Percentiles rank a stretch among this genome's conserved stretches.
Conservation (phyloP, 2,113 vertebrate species). For the Misgurnus mizolepis region DNA sequence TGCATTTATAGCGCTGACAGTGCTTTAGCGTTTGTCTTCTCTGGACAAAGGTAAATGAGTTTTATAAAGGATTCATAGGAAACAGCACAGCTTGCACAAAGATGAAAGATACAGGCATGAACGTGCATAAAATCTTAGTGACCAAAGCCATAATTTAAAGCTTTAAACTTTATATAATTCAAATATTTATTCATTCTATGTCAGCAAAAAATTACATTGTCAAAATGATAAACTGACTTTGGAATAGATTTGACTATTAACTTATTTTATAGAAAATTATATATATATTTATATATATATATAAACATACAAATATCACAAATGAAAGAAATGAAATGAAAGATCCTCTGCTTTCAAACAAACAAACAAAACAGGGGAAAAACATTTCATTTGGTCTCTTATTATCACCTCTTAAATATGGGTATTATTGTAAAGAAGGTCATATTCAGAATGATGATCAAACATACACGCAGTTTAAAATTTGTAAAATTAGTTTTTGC, state of each 20-base stretch:
- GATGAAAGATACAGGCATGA: constrained; percentile 28
- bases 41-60: constrained; percentile 48
- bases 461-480: no score
- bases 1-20: constrained; percentile 8
- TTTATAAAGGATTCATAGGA: constrained; percentile 41
- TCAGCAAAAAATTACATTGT: neutral
- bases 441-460: no score
- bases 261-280: neutral
- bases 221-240: neutral
- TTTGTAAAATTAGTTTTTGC: no score
- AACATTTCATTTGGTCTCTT: no score
- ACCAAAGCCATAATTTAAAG: constrained; percentile 40
- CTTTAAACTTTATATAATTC: neutral
- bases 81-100: neutral
- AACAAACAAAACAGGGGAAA: no score
- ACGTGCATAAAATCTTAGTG: constrained; percentile 41
- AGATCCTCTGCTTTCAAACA: no score
- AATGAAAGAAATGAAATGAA: no score
- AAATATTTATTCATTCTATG: neutral
- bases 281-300: no score
- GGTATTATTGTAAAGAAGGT: no score
- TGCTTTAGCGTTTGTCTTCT: neutral
- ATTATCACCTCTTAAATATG: no score
- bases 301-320: no score
- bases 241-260: no score